Evolutionary conservation across 2,797 vertebrate genomes (phyloP).

Genomic region (Eidolon dupreanum): DNA sequence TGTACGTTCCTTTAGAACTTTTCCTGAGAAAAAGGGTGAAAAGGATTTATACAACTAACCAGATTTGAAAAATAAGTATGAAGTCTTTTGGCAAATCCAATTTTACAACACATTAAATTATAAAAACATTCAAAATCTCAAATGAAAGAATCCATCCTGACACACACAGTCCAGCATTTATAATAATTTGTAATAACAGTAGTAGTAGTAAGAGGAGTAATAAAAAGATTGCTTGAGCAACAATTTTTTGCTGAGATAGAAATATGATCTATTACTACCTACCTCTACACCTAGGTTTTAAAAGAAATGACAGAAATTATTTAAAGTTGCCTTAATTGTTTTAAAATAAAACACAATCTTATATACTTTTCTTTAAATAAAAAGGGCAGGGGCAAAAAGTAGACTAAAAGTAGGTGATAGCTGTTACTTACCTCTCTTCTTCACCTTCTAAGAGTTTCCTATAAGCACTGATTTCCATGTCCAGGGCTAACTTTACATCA

Average conservation of each 20-base stretch:
- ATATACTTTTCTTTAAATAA: constrained; percentile 12
- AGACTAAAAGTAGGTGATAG: not conserved
- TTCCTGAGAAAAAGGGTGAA: not conserved
- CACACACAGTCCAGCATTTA: not conserved
- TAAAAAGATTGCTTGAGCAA: not conserved
- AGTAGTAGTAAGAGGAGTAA: no score
- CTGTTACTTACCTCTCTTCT: constrained; percentile 91
- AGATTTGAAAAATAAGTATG: not conserved
- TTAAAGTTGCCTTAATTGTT: not conserved
- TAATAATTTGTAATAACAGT: not conserved
- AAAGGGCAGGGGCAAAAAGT: not conserved
- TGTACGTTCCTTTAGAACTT: not conserved
- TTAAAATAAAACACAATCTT: not conserved
- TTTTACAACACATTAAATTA: not conserved
- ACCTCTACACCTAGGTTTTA: not conserved
- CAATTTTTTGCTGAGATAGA: not conserved
- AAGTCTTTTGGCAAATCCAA: not conserved
- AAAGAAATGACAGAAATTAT: constrained; percentile 19
- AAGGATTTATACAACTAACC: not conserved
- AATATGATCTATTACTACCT: not conserved
- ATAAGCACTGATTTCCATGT: constrained; percentile 96
- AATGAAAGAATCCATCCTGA: not conserved
- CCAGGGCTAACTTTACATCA: constrained; percentile 94
- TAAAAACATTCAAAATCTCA: constrained; percentile 26
- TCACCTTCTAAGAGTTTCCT: constrained; percentile 94